These are phyloP conservation scores for Desmophyllum pertusum DNA, from an alignment of 92 coral and sea anemone species.

Conservation along the genomic window DNA sequence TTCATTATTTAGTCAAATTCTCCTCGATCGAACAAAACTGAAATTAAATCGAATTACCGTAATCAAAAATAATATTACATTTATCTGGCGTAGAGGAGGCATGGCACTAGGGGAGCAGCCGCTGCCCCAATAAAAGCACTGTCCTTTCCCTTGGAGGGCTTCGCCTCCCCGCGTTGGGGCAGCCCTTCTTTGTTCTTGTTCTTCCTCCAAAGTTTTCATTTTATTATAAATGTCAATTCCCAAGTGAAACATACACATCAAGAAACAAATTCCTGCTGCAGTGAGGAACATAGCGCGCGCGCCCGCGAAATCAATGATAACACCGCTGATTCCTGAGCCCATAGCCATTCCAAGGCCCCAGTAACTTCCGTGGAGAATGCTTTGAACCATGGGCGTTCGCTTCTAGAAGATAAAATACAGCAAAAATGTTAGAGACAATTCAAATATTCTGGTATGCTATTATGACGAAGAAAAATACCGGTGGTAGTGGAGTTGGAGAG, in stretches of 20 bases:
- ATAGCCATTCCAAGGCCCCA: conserved; percentile 93
- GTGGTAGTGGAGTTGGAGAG: too few relatives aligned
- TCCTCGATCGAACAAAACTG: not conserved
- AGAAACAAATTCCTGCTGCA: conserved; percentile 56
- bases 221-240: conserved; percentile 64
- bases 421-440: not conserved
- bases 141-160: conserved; percentile 31
- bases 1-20: not conserved
- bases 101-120: conserved; percentile 93
- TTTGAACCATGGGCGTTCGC: conserved; percentile 73
- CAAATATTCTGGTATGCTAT: not conserved
- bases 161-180: conserved; percentile 45
- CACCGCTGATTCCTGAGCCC: conserved; percentile 86
- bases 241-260: conserved; percentile 61
- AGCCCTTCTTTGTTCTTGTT: conserved; percentile 43
- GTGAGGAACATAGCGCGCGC: conserved; percentile 68
- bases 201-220: conserved; percentile 55
- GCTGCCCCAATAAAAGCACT: conserved; percentile 83
- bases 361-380: conserved; percentile 84
- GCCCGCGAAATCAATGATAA: conserved; percentile 61
- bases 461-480: not conserved
- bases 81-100: conserved; percentile 79
- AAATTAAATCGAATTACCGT: not conserved
- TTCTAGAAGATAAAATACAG: conserved; percentile 35
- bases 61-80: not conserved